These are phyloP conservation scores for Scophthalmus maximus DNA, from an alignment of 2,113 vertebrate genomes.

Conservation along the genomic window DNA sequence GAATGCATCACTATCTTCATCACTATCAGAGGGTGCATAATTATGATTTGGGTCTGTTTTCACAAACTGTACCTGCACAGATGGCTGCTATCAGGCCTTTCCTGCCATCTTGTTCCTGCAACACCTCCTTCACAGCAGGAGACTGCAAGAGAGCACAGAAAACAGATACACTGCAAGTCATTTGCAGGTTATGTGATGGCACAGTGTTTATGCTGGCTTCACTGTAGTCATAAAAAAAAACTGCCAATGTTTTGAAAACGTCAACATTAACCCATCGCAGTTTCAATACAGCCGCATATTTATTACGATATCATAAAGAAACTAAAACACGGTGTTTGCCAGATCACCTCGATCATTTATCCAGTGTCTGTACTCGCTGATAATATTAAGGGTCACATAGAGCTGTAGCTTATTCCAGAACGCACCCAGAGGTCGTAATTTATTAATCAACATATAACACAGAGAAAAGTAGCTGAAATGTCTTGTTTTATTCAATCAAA, in stretches of 20 bases:
- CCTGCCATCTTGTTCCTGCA: conserved; percentile 92
- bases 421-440: neutral
- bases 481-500: neutral
- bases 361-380: neutral
- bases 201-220: conserved; percentile 18
- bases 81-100: conserved; percentile 97
- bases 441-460: neutral
- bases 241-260: neutral
- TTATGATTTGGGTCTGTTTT: conserved; percentile 36
- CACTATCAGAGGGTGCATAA: neutral
- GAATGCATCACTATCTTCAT: neutral
- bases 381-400: conserved; percentile 1
- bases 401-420: neutral
- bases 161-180: conserved; percentile 57
- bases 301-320: no score
- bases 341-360: no score
- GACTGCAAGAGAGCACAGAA: conserved; percentile 83
- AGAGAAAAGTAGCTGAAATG: no score
- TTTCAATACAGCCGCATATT: neutral
- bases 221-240: neutral
- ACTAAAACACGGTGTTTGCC: no score
- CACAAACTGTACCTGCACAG: conserved; percentile 89
- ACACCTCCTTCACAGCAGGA: conserved; percentile 89
- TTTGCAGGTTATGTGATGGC: conserved; percentile 22
- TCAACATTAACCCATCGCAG: neutral